These are phyloP conservation scores for Charanyca ferruginea DNA, from an alignment of 2,888 invertebrate species.

Conservation along the genomic window DNA sequence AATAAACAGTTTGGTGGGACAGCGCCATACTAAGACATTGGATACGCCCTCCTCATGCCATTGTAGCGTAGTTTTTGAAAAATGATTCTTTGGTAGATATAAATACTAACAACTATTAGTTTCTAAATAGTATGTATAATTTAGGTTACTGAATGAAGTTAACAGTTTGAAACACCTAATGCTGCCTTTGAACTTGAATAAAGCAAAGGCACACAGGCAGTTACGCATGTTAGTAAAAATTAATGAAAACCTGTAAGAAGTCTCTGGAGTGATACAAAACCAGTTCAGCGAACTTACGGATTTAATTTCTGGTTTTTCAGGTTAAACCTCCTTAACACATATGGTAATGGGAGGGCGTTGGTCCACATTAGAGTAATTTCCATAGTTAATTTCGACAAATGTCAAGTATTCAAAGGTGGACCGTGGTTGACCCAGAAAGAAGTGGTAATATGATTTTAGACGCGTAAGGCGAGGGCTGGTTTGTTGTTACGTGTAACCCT, in stretches of 20 bases:
- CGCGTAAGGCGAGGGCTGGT: background rate
- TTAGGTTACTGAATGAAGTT: too few species aligned
- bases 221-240: conserved; percentile 9
- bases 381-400: conserved; percentile 11
- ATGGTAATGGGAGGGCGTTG: conserved; percentile 13
- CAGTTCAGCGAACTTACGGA: background rate
- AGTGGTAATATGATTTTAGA: too few species aligned
- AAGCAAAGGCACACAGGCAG: too few species aligned
- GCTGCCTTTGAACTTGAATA: too few species aligned
- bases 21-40: too few species aligned
- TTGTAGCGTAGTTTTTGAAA: too few species aligned
- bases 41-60: too few species aligned
- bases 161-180: too few species aligned
- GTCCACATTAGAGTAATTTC: conserved; percentile 24
- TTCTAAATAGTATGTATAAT: too few species aligned
- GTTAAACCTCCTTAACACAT: conserved; percentile 1
- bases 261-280: conserved; percentile 17
- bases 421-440: background rate
- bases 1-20: too few species aligned
- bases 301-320: conserved; percentile 4
- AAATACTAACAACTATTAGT: too few species aligned
- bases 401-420: background rate
- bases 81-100: too few species aligned
- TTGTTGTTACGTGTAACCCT: background rate
- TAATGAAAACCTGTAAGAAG: conserved; percentile 25